Evolutionary conservation across 2,797 vertebrate genomes (phyloP), one percentile per base, ranked within the genome.

Genomic region (Eupleurogrammus muticus): DNA sequence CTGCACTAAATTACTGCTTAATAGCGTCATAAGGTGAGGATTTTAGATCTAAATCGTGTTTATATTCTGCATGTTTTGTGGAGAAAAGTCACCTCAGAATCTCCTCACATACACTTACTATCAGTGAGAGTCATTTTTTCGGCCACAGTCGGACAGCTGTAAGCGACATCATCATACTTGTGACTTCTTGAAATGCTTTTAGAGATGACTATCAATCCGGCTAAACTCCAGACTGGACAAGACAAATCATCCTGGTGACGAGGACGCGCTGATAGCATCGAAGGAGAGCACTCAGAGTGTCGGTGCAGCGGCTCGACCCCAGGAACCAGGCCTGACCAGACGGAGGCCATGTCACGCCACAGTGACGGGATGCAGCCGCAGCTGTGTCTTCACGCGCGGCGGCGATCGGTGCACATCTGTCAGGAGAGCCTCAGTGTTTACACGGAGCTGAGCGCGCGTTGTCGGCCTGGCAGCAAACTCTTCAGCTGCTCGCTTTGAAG

Each of bases 391-490:
- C 50, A 78, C 64, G 67, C 50, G 23, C 21, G 40, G 66, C 54
- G 21, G 64, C 62, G 77, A 84, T 82, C 73, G 69, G 64, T 0
- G 4, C 78, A 85, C 80, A 89, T 89, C 83, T 82, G 77, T 78
- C 81, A 50, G 68, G 62, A 77, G 61, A 73, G 82, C 87, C 78
- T 87, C 73, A 12, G 65, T 84, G 83, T 92, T 89, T 90, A 89
- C 80, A 78, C 62, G 72, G 68, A 52, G 28, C 51, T 54, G 57
- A 78, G 63, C 12, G 14, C 24, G 35, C 60, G 13, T 19, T 35
- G 66, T 84, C 80, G 58, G 68, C 50, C 47, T 69, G 21, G 60
- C 62, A 56, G 60, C 71, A 42, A 71, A 40, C 35, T 13, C 23
- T 52, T 79, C 75, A 67, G 68, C 75, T 60, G 61, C 59, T 53